Percentiles rank a stretch among this genome's conserved stretches.
Conservation (phyloP, 1,140 invertebrate species). For the Drosophila busckii region DNA sequence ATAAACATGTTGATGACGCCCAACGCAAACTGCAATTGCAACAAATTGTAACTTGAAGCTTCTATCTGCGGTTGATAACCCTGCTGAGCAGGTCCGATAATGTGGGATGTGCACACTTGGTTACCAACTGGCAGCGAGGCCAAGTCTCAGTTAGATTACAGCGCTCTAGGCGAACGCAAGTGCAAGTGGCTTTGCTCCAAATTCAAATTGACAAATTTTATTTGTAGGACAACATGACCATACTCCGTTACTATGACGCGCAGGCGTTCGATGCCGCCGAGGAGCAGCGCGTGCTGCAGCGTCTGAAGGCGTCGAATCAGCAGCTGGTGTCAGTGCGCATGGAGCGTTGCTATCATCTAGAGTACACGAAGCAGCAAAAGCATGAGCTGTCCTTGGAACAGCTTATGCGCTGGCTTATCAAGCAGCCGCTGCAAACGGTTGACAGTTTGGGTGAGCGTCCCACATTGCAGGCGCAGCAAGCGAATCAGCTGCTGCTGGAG, state of each 20-base stretch:
- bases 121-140: constrained; percentile 42
- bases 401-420: constrained; percentile 86
- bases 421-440: constrained; percentile 81
- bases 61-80: constrained; percentile 58
- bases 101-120: constrained; percentile 10
- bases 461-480: constrained; percentile 41
- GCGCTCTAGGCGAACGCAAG: constrained; percentile 13
- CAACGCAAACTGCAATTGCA: constrained; percentile 34
- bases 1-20: constrained; percentile 52
- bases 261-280: constrained; percentile 41
- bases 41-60: constrained; percentile 47
- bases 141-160: constrained; percentile 17
- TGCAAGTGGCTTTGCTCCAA: too few species aligned
- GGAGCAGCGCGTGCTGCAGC: constrained; percentile 31
- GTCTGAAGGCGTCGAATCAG: constrained; percentile 23
- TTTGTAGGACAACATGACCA: constrained; percentile 41
- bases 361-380: constrained; percentile 78
- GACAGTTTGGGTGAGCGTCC: constrained; percentile 80
- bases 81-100: constrained; percentile 5
- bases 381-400: constrained; percentile 80
- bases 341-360: constrained; percentile 90
- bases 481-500: constrained; percentile 79
- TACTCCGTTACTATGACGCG: constrained; percentile 54
- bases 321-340: constrained; percentile 80
- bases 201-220: too few species aligned